Evolutionary conservation across 2,797 vertebrate species (phyloP).

Genomic region (Tenualosa ilisha): DNA sequence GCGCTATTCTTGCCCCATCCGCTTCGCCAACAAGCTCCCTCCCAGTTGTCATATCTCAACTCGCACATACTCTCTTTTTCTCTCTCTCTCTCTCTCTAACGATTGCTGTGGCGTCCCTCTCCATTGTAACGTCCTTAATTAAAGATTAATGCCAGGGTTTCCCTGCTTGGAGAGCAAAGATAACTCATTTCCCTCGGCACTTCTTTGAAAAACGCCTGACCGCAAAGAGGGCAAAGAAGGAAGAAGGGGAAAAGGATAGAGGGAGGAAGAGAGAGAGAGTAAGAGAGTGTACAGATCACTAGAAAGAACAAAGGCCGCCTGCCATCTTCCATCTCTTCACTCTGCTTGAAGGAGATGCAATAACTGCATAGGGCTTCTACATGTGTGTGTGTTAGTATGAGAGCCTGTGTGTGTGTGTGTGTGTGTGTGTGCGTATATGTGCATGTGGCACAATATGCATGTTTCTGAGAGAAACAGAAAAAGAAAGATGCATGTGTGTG

Average conservation of each 20-base stretch:
- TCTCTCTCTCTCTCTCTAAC: slow-evolving; percentile 49
- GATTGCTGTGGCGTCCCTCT: slow-evolving; percentile 56
- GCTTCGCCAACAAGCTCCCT: slow-evolving; percentile 25
- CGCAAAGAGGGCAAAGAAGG: slow-evolving; percentile 6
- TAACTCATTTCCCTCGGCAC: slow-evolving; percentile 64
- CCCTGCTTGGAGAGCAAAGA: slow-evolving; percentile 62
- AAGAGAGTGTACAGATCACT: slow-evolving; percentile 10
- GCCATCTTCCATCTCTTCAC: slow-evolving; percentile 27
- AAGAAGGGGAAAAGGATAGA: background rate
- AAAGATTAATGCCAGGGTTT: slow-evolving; percentile 73
- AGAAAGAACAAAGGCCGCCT: slow-evolving; percentile 59
- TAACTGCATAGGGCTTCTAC: slow-evolving; percentile 42
- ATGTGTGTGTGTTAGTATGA: slow-evolving; percentile 22
- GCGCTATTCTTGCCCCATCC: slow-evolving; percentile 15
- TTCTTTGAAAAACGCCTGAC: slow-evolving; percentile 56
- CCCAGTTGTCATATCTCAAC: slow-evolving; percentile 38
- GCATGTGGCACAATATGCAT: slow-evolving; percentile 4
- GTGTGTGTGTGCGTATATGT: slow-evolving; percentile 7
- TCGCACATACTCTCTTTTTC: slow-evolving; percentile 25
- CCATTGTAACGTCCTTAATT: slow-evolving; percentile 73
- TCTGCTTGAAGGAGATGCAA: slow-evolving; percentile 61
- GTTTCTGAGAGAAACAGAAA: background rate
- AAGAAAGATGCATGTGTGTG: background rate
- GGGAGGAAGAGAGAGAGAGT: slow-evolving; percentile 30
- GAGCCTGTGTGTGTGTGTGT: slow-evolving; percentile 6